Base-by-base conservation (phyloP, 2,888 invertebrate species). In the Homarus gammarus region DNA sequence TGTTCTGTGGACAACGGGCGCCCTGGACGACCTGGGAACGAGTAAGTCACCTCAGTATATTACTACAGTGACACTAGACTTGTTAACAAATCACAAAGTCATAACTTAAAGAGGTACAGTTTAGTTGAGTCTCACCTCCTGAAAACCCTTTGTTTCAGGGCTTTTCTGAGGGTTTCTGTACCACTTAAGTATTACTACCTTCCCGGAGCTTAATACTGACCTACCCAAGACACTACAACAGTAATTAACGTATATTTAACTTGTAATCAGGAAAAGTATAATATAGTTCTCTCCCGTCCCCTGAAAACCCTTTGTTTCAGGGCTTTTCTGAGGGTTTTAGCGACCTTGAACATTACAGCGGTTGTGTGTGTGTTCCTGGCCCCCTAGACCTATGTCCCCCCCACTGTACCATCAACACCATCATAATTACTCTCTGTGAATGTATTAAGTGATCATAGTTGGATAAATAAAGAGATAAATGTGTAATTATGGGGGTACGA, bases 1-100 rank as follows among this genome's bases (percentile, higher is more conserved):
- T 91, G 91, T 56, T 88, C 85, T 15, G 88, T 90, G 22, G 91
- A 90, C 31, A 91, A 90, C 49, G 91, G 91, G 3, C 72, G 91
- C n/a, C 90, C 90, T 51, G 91, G 91, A 36, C 79, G 91, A 44
- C 91, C 91, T 56, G 91, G 91, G 6, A 91, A 91, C 51, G 90
- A 88, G 91, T 91, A 78, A 91, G 91, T 90, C 49, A 0, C 27
- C 6, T n/a, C 61, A 72, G 44, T 27, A 27, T 49, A 2, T 38
- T 15, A 38, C 38, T 33, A 36, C 3, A 51, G 85, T 18, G 6
- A 8, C 61, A n/a, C n/a, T n/a, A n/a, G n/a, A n/a, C n/a, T n/a
- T n/a, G n/a, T n/a, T n/a, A n/a, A n/a, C n/a, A n/a, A n/a, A n/a
- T n/a, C n/a, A n/a, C n/a, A n/a, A n/a, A n/a, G n/a, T 8, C 44